These are phyloP conservation scores for Thomomys bottae DNA, from an alignment of 2,113 vertebrate species.

Conservation along the genomic window DNA sequence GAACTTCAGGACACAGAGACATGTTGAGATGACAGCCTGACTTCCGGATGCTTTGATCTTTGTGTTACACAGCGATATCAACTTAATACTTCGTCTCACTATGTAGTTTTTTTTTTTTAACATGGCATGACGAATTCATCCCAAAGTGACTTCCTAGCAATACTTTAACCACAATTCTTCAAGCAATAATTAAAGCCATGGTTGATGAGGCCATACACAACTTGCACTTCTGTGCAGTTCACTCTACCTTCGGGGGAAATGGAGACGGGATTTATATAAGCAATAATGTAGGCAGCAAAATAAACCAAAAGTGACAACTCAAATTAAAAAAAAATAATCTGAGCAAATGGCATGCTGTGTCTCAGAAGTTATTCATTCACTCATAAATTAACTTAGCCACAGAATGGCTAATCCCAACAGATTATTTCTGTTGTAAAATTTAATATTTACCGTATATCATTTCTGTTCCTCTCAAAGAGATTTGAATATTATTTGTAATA, in stretches of 20 bases:
- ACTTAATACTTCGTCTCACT: slow-evolving; percentile 57
- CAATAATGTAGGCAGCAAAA: slow-evolving; percentile 76
- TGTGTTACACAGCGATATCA: slow-evolving; percentile 23
- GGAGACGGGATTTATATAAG: slow-evolving; percentile 64
- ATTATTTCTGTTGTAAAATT: slow-evolving; percentile 13
- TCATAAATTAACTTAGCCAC: not conserved
- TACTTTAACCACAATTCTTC: slow-evolving; percentile 71
- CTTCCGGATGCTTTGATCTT: slow-evolving; percentile 48
- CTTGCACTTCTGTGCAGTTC: slow-evolving; percentile 28
- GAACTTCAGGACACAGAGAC: not conserved
- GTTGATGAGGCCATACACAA: slow-evolving; percentile 8
- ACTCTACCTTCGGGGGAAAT: slow-evolving; percentile 44
- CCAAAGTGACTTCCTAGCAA: slow-evolving; percentile 80
- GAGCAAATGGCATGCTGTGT: slow-evolving; percentile 14
- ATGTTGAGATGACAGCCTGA: not conserved
- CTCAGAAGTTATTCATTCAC: slow-evolving; percentile 60
- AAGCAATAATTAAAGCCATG: slow-evolving; percentile 85
- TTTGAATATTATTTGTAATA: slow-evolving; percentile 5
- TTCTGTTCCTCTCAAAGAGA: slow-evolving; percentile 29
- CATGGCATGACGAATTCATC: slow-evolving; percentile 40
- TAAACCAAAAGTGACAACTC: slow-evolving; percentile 61
- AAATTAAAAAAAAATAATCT: slow-evolving; percentile 28
- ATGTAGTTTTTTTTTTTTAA: slow-evolving; percentile 46
- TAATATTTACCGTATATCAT: not conserved
- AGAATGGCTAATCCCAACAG: slow-evolving; percentile 41